Evolutionary conservation across 1,140 invertebrate species (phyloP).

Genomic region (Cydia pomonella): DNA sequence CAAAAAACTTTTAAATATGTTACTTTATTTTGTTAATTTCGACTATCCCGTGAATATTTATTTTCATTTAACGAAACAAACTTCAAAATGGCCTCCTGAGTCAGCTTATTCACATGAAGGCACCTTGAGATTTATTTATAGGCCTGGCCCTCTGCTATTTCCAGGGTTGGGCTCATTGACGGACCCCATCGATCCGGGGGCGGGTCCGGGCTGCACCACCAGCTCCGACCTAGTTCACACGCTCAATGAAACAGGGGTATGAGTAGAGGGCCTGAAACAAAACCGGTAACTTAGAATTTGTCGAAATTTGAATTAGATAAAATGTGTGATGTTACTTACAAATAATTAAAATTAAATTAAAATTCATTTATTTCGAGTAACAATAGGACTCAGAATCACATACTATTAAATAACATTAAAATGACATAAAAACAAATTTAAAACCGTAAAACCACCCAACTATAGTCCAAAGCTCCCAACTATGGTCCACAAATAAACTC

Average conservation of each 20-base stretch:
- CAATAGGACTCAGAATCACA: too few species aligned
- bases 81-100: neutral
- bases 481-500: too few species aligned
- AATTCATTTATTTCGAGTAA: too few species aligned
- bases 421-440: too few species aligned
- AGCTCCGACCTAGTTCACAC: slow-evolving; percentile 66
- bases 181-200: slow-evolving; percentile 61
- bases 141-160: slow-evolving; percentile 39
- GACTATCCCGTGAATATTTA: neutral
- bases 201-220: slow-evolving; percentile 53
- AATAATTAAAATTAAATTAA: too few species aligned
- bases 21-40: too few species aligned
- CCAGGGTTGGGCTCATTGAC: slow-evolving; percentile 59
- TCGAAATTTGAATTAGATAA: neutral
- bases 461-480: too few species aligned
- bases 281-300: slow-evolving; percentile 34
- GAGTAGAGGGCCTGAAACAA: slow-evolving; percentile 31
- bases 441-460: too few species aligned
- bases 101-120: neutral
- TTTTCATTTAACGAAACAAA: neutral
- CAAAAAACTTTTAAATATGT: too few species aligned
- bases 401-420: too few species aligned
- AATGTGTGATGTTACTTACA: too few species aligned
- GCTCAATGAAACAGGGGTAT: slow-evolving; percentile 65
- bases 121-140: slow-evolving; percentile 54